Conservation (phyloP, 2,113 vertebrate species). For the Pionites leucogaster region DNA sequence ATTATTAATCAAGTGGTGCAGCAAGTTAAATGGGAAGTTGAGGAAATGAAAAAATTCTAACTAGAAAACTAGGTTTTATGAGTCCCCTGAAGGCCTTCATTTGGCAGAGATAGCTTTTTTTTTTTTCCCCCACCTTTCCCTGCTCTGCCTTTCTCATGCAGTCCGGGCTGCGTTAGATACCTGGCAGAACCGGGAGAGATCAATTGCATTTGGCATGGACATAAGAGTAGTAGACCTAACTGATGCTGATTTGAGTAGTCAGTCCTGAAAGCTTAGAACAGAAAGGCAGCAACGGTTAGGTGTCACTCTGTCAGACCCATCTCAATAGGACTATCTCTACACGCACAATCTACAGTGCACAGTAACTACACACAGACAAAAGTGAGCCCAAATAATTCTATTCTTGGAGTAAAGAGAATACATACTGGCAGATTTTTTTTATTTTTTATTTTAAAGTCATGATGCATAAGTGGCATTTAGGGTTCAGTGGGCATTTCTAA, state of each 20-base stretch:
- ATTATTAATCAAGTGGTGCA: neutral
- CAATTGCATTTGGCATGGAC: fast-evolving
- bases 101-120: neutral
- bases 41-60: neutral
- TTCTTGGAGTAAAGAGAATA: neutral
- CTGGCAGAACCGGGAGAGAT: neutral
- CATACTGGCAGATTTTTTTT: neutral
- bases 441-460: neutral
- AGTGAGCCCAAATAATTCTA: neutral
- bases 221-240: neutral
- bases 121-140: neutral
- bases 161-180: neutral
- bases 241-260: neutral
- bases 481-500: neutral
- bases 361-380: neutral
- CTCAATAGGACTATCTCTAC: neutral
- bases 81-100: neutral
- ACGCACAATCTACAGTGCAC: neutral
- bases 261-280: neutral
- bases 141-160: neutral
- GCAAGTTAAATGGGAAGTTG: neutral
- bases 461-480: neutral
- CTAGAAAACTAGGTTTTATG: neutral
- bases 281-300: neutral
- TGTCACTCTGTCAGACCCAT: neutral